phyloP scores from a whole-genome alignment of 2,888 invertebrate genomes.

The Carterocephalus palaemon region DNA sequence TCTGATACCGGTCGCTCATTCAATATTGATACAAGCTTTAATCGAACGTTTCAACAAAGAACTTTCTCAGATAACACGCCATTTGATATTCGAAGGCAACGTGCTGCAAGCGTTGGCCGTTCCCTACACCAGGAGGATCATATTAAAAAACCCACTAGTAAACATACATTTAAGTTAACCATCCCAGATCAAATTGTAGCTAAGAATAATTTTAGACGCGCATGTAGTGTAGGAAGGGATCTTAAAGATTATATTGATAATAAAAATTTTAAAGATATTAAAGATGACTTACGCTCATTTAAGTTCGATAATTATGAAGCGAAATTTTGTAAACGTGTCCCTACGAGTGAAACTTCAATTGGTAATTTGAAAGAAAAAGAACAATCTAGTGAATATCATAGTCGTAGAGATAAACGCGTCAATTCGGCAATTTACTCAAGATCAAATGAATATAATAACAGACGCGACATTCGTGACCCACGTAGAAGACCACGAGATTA shows the following conservation, averaged over 20 bases:
- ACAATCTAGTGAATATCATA: not conserved
- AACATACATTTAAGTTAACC: not conserved
- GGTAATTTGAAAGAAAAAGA: not conserved
- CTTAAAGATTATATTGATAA: constrained; percentile 32
- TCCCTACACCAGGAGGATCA: constrained; percentile 30
- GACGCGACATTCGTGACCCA: constrained; percentile 1
- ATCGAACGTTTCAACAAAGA: constrained; percentile 55
- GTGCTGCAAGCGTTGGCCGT: constrained; percentile 65
- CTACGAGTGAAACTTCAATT: not conserved
- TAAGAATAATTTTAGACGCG: constrained; percentile 47
- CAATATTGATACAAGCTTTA: constrained; percentile 62
- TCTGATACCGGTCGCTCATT: constrained; percentile 50
- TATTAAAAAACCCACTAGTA: not conserved
- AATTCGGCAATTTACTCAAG: not conserved
- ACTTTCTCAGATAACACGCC: constrained; percentile 21
- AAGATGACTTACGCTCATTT: constrained; percentile 58
- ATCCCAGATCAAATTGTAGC: not conserved
- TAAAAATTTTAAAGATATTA: constrained; percentile 56
- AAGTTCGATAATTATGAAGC: constrained; percentile 28
- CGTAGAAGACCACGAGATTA: constrained; percentile 22
- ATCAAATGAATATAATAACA: not conserved
- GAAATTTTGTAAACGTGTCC: not conserved
- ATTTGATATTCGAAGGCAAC: constrained; percentile 52
- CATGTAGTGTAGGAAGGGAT: constrained; percentile 60
- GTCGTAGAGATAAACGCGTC: not conserved